These are phyloP conservation scores for Artibeus lituratus DNA, from an alignment of 2,797 vertebrate genomes.

Conservation along the genomic window DNA sequence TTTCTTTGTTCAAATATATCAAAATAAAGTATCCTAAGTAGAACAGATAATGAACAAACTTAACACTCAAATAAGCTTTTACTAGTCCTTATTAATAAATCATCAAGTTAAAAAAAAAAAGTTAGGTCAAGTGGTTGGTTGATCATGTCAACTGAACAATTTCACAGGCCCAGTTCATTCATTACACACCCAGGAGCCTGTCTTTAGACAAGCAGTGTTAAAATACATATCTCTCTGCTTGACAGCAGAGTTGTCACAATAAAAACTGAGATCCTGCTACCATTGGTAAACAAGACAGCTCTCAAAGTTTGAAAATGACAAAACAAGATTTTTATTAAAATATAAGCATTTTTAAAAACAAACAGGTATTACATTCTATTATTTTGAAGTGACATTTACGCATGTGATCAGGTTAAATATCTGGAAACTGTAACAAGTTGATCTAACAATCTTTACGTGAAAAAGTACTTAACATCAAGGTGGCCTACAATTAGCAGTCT, in stretches of 20 bases:
- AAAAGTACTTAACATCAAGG: background rate
- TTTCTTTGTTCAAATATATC: constrained; percentile 23
- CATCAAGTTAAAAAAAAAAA: background rate
- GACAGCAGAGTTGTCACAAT: constrained; percentile 14
- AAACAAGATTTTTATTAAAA: constrained; percentile 25
- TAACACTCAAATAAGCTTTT: constrained; percentile 38
- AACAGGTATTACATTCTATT: constrained; percentile 47
- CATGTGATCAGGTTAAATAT: constrained; percentile 34
- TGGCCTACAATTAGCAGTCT: constrained; percentile 34
- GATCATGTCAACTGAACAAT: constrained; percentile 8
- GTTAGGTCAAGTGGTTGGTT: background rate
- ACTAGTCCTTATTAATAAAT: constrained; percentile 47
- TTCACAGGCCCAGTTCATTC: constrained; percentile 9
- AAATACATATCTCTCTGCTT: background rate
- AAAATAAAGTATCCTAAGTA: constrained; percentile 45
- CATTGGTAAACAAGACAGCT: constrained; percentile 24
- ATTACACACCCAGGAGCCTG: background rate
- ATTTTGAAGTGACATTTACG: background rate
- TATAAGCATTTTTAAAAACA: constrained; percentile 14
- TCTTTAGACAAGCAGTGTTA: background rate
- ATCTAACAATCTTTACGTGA: background rate
- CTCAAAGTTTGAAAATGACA: constrained; percentile 28
- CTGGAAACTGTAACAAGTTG: background rate
- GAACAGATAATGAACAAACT: constrained; percentile 44
- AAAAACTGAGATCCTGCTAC: constrained; percentile 7